Evolutionary conservation across 2,888 invertebrate genomes (phyloP), one percentile per base, ranked within the genome.

Genomic region (Ganaspis brasiliensis): DNA sequence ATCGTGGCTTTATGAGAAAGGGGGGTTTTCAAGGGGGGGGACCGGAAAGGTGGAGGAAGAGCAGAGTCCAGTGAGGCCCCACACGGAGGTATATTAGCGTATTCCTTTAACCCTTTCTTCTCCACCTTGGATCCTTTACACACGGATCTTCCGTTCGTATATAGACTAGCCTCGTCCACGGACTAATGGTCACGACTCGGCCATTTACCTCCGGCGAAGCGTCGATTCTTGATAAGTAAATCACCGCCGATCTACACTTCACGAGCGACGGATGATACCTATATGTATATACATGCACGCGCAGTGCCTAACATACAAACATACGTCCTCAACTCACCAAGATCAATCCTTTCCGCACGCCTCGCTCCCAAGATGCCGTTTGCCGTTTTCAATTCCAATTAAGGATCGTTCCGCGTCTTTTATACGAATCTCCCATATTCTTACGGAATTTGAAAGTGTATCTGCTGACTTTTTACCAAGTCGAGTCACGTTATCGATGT

Each of bases 141-240:
- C 79, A 75, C 74, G 19, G 77, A 24, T 77, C 73, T 75, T 74
- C 77, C 79, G 77, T 71, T 75, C 71, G 77, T 80, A 80, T 77
- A 80, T 76, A 76, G 80, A 79, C 73, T 77, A 75, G 77, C 77
- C 83, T 81, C 86, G 81, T 85, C 86, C 87, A 85, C 85, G 88
- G 89, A 91, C 92, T 93, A 93, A 93, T 93, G 93, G 93, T 93
- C 93, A 93, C 93, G 93, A 93, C 92, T 92, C 92, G 92, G 90
- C 93, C 93, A 93, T 93, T 93, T 93, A 93, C 93, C 93, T 92
- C 93, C 93, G 92, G 93, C 93, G 92, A 92, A 92, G 93, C 91
- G 92, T 92, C 92, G 91, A 91, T 93, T 93, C 92, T 92, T 92
- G 92, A 91, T 92, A 92, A 93, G 91, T 92, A 92, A 93, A 93